Evolutionary conservation across 2,888 invertebrate species (phyloP).

Genomic region (Erynnis tages): DNA sequence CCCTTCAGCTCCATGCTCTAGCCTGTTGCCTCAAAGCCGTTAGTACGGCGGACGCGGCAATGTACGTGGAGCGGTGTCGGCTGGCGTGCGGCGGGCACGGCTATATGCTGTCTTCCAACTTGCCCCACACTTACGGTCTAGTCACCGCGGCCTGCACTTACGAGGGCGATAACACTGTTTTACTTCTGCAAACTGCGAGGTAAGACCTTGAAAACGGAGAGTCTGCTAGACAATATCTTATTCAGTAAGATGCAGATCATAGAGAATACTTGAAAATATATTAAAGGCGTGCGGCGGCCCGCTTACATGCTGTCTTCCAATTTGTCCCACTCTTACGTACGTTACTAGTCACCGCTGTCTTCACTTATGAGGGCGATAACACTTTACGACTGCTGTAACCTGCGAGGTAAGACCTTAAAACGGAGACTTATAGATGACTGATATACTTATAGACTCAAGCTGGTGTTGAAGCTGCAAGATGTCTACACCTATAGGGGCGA

Average conservation of each 20-base stretch:
- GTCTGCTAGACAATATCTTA: too few relatives aligned
- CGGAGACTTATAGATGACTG: too few relatives aligned
- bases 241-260: too few relatives aligned
- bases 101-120: conserved; percentile 92
- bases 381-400: not conserved
- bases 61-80: conserved; percentile 90
- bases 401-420: not conserved
- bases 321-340: too few relatives aligned
- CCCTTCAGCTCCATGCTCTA: conserved; percentile 93
- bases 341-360: not conserved
- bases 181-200: conserved; percentile 94
- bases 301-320: too few relatives aligned
- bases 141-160: conserved; percentile 95
- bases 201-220: conserved; percentile 35
- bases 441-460: too few relatives aligned
- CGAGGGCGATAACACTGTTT: conserved; percentile 98
- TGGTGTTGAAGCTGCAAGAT: too few relatives aligned
- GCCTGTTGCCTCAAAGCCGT: conserved; percentile 96
- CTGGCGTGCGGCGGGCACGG: conserved; percentile 97
- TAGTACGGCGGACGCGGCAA: conserved; percentile 86
- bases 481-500: too few relatives aligned
- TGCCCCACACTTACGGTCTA: conserved; percentile 91
- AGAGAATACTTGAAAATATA: too few relatives aligned
- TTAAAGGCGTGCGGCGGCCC: too few relatives aligned
- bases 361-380: not conserved